Conservation (phyloP, 2,888 invertebrate genomes). For the Clanis bilineata region DNA sequence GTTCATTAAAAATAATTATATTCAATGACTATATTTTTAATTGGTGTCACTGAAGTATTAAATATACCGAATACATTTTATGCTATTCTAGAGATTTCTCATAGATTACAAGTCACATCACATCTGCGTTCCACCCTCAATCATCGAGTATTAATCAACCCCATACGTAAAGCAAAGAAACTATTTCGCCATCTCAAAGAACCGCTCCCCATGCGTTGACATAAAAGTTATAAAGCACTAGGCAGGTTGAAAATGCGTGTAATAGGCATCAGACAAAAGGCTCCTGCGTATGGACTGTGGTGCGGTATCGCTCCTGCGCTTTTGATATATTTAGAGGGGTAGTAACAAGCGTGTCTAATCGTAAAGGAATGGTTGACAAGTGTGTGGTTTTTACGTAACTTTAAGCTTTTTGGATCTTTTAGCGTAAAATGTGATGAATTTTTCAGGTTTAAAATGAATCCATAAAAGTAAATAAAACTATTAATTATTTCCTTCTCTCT, state of each 20-base stretch:
- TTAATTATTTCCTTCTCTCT: too few relatives aligned
- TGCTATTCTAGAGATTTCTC: too few relatives aligned
- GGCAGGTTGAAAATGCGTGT: constrained; percentile 42
- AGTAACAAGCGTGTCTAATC: background rate
- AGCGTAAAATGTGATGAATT: too few relatives aligned
- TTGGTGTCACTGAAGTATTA: too few relatives aligned
- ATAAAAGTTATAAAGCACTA: constrained; percentile 47
- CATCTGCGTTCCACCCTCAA: too few relatives aligned
- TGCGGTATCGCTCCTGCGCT: background rate
- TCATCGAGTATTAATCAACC: background rate
- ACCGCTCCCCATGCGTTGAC: constrained; percentile 28
- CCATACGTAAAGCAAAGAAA: background rate
- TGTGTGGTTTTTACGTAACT: background rate
- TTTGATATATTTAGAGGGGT: background rate
- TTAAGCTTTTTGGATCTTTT: background rate
- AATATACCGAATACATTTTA: too few relatives aligned
- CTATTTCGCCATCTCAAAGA: constrained; percentile 12
- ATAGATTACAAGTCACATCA: too few relatives aligned
- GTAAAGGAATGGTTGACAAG: background rate
- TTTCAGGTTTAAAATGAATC: too few relatives aligned
- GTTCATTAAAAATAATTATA: too few relatives aligned
- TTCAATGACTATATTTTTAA: too few relatives aligned
- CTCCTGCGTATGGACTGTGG: background rate
- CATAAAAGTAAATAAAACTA: too few relatives aligned
- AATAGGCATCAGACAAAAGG: constrained; percentile 35